A percentile compares a stretch with the other conserved stretches of the same genome.
Conservation (phyloP, 2,113 vertebrate genomes). For the Camelus dromedarius region DNA sequence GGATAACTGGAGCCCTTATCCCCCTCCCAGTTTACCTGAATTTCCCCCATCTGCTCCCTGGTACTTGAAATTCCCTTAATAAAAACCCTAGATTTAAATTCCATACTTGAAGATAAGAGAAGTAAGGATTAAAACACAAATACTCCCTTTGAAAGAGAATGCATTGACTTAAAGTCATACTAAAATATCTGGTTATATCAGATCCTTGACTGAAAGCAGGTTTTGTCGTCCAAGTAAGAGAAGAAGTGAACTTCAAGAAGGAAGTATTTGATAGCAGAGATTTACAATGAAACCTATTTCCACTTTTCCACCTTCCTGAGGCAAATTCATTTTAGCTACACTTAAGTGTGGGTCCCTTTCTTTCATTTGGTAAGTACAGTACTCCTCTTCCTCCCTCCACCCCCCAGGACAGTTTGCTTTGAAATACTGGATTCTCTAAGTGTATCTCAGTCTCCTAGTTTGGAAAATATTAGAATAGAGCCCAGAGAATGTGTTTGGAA, state of each 20-base stretch:
- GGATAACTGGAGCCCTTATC: neutral
- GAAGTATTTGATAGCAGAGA: neutral
- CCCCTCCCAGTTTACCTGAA: neutral
- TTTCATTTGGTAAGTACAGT: conserved; percentile 21
- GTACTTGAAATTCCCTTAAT: conserved; percentile 70
- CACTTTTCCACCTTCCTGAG: conserved; percentile 20
- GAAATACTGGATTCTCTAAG: conserved; percentile 15
- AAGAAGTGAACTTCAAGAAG: conserved; percentile 57
- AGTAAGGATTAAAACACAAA: conserved; percentile 66
- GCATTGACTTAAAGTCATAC: conserved; percentile 61
- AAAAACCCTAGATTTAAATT: conserved; percentile 77
- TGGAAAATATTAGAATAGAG: neutral
- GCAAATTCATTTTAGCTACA: conserved; percentile 54
- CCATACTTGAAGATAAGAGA: conserved; percentile 78
- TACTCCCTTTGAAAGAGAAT: conserved; percentile 71
- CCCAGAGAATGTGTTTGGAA: neutral
- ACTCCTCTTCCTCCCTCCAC: neutral
- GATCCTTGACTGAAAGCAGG: conserved; percentile 73
- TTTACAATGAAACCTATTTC: conserved; percentile 21
- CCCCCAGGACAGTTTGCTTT: neutral
- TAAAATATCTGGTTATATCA: conserved; percentile 72
- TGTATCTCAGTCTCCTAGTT: neutral
- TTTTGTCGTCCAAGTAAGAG: conserved; percentile 69
- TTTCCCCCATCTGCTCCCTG: conserved; percentile 1
- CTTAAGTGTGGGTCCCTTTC: neutral